phyloP scores from a whole-genome alignment of 2,797 vertebrate species.

The Pelodytes ibericus region DNA sequence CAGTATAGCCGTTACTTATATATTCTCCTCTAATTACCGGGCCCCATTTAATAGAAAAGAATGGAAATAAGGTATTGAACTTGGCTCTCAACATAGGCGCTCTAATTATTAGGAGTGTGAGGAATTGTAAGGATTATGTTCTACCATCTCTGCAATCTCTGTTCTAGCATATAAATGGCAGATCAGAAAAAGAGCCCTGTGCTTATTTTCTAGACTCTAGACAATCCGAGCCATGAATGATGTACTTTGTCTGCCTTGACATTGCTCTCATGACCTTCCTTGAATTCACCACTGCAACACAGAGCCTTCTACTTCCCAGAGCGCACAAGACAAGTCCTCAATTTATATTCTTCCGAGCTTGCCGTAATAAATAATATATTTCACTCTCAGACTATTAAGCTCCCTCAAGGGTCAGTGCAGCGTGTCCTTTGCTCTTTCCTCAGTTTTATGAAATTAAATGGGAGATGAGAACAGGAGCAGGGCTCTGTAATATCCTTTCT shows the following conservation, averaged over 20 bases:
- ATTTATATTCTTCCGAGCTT: slow-evolving; percentile 33
- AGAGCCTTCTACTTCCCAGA: slow-evolving; percentile 26
- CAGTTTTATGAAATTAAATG: slow-evolving; percentile 38
- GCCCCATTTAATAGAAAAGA: too few relatives aligned
- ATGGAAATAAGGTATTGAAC: too few relatives aligned
- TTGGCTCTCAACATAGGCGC: too few relatives aligned
- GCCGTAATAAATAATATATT: slow-evolving; percentile 47
- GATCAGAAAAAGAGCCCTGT: slow-evolving; percentile 1
- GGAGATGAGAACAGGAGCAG: slow-evolving; percentile 2
- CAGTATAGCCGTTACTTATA: too few relatives aligned
- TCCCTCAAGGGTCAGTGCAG: slow-evolving; percentile 23
- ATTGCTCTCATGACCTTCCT: slow-evolving; percentile 33
- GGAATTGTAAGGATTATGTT: not conserved
- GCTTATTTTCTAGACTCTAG: not conserved
- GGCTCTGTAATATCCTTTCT: slow-evolving; percentile 16
- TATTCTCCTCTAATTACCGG: too few relatives aligned
- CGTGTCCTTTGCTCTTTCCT: slow-evolving; percentile 16
- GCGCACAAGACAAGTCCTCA: slow-evolving; percentile 38
- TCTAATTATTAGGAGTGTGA: too few relatives aligned
- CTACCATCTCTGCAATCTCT: not conserved
- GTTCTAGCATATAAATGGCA: slow-evolving; percentile 1
- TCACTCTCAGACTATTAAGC: slow-evolving; percentile 15
- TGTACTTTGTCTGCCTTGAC: slow-evolving; percentile 33
- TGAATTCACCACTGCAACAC: slow-evolving; percentile 29
- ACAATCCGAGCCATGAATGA: slow-evolving; percentile 17